Base-by-base conservation (phyloP, 2,113 vertebrate species). In the Spermophilus dauricus region DNA sequence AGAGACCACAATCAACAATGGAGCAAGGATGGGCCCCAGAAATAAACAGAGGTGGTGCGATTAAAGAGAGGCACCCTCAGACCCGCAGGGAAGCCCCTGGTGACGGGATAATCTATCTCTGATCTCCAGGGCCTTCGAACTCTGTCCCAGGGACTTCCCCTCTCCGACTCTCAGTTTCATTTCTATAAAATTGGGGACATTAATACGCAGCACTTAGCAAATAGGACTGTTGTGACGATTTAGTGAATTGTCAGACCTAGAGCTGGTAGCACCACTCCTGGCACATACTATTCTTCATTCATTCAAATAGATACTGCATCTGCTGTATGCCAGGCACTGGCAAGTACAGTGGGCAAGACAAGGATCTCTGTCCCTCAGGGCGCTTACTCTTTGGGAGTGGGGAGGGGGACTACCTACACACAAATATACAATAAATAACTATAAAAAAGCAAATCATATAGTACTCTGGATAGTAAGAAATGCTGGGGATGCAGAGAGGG, bases 131-230 rank as follows among this genome's bases (percentile, higher is more conserved):
- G 26, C 39, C 92, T 91, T 45, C 24, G 87, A 26, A 12, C 22
- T 61, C 76, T 24, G 28, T 53, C 30, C 1, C 22, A 12, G 91
- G 96, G 95, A 93, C 56, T 96, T 94, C 56, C 96, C 89, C 51
- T 84, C 26, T 51, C 48, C 3, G 16, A 48, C 34, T 65, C 91
- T 77, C 37, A 12, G 96, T 83, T 94, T 97, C 81, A 28, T 12
- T 22, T 96, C 63, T 82, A 96, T 89, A 78, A 95, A 91, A 26
- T 13, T 51, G 83, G 22, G 53, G 30, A n/a, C 53, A 16, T 39
- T 51, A 32, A 26, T 82, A 37, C 18, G 86, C 20, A 77, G 37
- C 20, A 28, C 42, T 86, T 67, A 63, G 92, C 39, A 30, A 22
- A 24, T 13, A 30, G 42, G 45, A 48, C 17, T 28, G 5, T 30